phyloP scores from a whole-genome alignment of 2,888 invertebrate genomes.

The Agapostemon virescens region DNA sequence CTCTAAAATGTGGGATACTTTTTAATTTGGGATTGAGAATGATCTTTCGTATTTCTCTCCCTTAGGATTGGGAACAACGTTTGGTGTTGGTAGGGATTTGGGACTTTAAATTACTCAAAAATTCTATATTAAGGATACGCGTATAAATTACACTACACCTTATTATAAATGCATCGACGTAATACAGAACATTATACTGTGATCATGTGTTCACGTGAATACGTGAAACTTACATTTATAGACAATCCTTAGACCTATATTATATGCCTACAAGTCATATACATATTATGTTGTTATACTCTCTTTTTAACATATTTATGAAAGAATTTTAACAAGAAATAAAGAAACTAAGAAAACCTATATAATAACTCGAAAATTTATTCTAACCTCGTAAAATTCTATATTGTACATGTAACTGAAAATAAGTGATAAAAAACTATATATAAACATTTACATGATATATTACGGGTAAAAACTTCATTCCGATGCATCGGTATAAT shows the following conservation, averaged over 20 bases:
- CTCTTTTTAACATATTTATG: background rate
- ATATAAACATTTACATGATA: background rate
- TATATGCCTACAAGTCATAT: background rate
- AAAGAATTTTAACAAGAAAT: background rate
- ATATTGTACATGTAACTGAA: background rate
- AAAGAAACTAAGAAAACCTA: background rate
- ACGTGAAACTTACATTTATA: constrained; percentile 17
- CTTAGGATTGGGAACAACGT: constrained; percentile 3
- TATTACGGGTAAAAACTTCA: background rate
- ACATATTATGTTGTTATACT: background rate
- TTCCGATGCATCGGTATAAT: no score
- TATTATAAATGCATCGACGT: constrained; percentile 23
- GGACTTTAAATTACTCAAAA: background rate
- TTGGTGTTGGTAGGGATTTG: constrained; percentile 31
- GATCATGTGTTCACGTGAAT: constrained; percentile 36
- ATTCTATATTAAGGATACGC: background rate
- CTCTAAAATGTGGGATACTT: background rate
- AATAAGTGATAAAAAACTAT: background rate
- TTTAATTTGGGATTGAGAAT: constrained; percentile 28
- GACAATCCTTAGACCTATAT: background rate
- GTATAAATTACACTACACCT: constrained; percentile 9
- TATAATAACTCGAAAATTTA: background rate
- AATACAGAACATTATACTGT: constrained; percentile 27
- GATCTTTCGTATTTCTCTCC: constrained; percentile 15
- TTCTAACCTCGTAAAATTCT: background rate